Conservation (phyloP, 2,113 vertebrate species). For the Syngnathoides biaculeatus region DNA sequence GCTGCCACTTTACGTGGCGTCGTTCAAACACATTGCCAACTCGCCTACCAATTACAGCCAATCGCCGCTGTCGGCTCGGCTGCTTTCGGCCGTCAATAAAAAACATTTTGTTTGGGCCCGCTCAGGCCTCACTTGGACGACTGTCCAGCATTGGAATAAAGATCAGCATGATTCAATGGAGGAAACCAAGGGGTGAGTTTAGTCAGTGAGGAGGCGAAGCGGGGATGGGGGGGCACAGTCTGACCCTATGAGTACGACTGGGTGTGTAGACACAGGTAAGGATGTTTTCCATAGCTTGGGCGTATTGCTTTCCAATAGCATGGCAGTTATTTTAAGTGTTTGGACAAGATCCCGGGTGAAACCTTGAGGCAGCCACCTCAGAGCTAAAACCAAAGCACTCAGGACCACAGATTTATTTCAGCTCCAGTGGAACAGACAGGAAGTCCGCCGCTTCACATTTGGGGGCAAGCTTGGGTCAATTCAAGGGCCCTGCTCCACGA, state of each 20-base stretch:
- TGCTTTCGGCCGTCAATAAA: slow-evolving; percentile 72
- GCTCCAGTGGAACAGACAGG: slow-evolving; percentile 8
- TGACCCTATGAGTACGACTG: slow-evolving; percentile 31
- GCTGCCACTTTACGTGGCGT: slow-evolving; percentile 66
- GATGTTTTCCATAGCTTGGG: slow-evolving; percentile 25
- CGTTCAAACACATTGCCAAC: slow-evolving; percentile 66
- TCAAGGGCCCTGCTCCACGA: slow-evolving; percentile 10
- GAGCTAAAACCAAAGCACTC: slow-evolving; percentile 8
- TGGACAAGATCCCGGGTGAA: slow-evolving; percentile 15
- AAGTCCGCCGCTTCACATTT: slow-evolving; percentile 25
- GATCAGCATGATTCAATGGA: slow-evolving; percentile 42
- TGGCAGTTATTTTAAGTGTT: slow-evolving; percentile 21
- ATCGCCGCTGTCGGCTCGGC: slow-evolving; percentile 62
- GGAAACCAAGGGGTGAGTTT: slow-evolving; percentile 43
- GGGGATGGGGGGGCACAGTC: slow-evolving; percentile 6
- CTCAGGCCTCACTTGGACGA: slow-evolving; percentile 45
- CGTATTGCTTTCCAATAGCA: slow-evolving; percentile 27
- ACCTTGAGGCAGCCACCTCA: slow-evolving; percentile 19
- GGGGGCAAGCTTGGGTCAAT: slow-evolving; percentile 39
- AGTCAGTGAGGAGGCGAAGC: slow-evolving; percentile 6
- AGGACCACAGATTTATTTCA: slow-evolving; percentile 23
- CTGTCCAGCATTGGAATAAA: slow-evolving; percentile 44
- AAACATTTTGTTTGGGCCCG: slow-evolving; percentile 68
- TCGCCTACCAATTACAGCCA: slow-evolving; percentile 69
- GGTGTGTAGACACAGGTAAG: slow-evolving; percentile 29